Conservation (phyloP, 2,113 vertebrate species). For the Callospermophilus lateralis region DNA sequence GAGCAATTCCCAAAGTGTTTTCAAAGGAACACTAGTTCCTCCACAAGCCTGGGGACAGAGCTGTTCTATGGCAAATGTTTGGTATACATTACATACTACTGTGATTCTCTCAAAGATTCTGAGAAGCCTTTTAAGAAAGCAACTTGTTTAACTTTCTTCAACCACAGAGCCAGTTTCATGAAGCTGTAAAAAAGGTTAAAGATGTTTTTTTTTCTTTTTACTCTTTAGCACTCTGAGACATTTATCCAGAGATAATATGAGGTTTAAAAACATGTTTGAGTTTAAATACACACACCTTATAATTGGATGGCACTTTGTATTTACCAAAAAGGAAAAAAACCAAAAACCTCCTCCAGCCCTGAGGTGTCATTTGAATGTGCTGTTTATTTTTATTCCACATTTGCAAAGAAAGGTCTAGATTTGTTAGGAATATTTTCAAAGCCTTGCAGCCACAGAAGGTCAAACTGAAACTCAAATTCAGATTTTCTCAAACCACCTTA, state of each 20-base stretch:
- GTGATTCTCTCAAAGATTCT: background rate
- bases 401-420: background rate
- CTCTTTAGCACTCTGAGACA: background rate
- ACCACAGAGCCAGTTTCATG: background rate
- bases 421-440: background rate
- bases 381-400: background rate
- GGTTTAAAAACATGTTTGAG: background rate
- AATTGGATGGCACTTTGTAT: background rate
- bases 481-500: background rate
- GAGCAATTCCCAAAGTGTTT: background rate
- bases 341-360: background rate
- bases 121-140: background rate
- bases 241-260: background rate
- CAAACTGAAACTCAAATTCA: background rate
- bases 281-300: background rate
- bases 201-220: background rate
- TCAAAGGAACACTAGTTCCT: background rate
- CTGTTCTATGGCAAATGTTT: background rate
- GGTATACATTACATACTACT: background rate
- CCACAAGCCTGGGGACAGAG: conserved; percentile 15
- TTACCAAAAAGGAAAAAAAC: background rate
- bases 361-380: background rate
- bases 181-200: background rate
- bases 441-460: background rate
- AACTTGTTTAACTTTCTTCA: background rate